Conservation (phyloP, 2,888 invertebrate species). For the Diaphora mendica region DNA sequence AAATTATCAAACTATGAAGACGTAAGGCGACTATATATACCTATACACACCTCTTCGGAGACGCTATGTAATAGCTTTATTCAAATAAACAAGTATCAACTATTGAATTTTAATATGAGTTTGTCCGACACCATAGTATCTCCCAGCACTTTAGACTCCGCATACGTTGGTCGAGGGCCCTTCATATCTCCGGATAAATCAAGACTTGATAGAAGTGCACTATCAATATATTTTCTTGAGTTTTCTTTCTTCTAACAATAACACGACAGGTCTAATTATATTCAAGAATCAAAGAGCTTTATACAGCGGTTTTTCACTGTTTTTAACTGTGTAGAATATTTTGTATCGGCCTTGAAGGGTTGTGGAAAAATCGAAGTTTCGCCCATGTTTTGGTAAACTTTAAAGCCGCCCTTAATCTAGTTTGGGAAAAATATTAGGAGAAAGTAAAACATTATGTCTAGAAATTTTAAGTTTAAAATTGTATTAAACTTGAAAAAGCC, state of each 20-base stretch:
- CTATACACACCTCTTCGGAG: no score
- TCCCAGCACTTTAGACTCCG: background rate
- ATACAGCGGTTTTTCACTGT: no score
- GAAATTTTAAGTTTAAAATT: background rate
- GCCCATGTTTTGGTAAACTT: no score
- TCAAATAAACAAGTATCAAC: background rate
- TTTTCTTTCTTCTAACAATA: background rate
- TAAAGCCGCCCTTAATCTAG: no score
- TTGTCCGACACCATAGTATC: background rate
- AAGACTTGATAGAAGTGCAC: background rate
- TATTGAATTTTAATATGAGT: background rate
- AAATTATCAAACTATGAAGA: no score
- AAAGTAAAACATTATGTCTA: no score
- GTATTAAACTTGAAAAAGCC: background rate
- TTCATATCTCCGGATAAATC: constrained; percentile 1
- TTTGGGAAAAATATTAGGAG: no score
- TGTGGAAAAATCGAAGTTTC: no score
- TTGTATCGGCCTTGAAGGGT: no score
- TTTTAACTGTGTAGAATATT: background rate
- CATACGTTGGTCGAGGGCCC: background rate
- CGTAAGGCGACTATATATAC: no score
- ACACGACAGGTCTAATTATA: no score
- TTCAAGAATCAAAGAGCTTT: no score
- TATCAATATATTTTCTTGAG: background rate
- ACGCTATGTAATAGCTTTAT: background rate